Evolutionary conservation across 1,140 invertebrate species (phyloP).

Genomic region (Diorhabda carinulata): DNA sequence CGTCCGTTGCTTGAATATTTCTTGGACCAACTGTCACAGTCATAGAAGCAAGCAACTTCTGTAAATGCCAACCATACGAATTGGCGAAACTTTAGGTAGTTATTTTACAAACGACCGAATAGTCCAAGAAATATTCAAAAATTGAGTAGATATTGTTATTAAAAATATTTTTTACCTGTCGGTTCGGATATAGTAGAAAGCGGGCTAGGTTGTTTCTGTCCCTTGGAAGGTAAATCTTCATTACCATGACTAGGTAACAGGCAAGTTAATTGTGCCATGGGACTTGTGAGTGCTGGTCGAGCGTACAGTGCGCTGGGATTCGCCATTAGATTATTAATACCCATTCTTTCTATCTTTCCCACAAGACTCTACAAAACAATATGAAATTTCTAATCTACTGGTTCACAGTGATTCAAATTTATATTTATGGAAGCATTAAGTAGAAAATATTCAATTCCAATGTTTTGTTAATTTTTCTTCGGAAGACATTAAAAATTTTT

Average conservation of each 20-base stretch:
- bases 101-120: no score
- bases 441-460: no score
- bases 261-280: constrained; percentile 71
- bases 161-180: not conserved
- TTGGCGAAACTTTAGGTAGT: no score
- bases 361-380: constrained; percentile 51
- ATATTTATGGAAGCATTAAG: no score
- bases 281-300: constrained; percentile 58
- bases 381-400: not conserved
- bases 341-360: constrained; percentile 66
- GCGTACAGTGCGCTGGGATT: constrained; percentile 56
- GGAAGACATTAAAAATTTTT: no score
- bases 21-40: no score
- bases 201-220: constrained; percentile 9
- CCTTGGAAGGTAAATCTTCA: constrained; percentile 22
- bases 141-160: no score
- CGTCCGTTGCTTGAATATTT: no score
- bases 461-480: no score
- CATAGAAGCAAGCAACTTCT: no score
- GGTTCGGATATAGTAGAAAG: not conserved
- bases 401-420: not conserved
- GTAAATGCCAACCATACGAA: no score
- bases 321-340: constrained; percentile 64
- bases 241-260: constrained; percentile 50
- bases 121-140: no score